These are phyloP conservation scores for Rafetus swinhoei DNA, from an alignment of 2,113 vertebrate species.

Conservation along the genomic window DNA sequence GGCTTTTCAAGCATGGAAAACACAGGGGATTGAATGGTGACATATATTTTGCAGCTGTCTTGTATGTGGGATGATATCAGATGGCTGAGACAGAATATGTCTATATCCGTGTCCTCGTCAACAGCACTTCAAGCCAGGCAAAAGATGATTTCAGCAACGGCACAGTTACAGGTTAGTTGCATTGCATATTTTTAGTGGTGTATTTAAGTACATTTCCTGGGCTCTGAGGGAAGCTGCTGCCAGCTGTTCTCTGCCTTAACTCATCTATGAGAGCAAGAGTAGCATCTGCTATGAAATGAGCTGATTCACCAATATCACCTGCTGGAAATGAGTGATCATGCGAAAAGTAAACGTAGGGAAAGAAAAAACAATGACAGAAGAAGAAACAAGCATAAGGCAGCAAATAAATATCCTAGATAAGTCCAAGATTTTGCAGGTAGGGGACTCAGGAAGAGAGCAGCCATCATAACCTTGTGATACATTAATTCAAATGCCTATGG, in stretches of 20 bases:
- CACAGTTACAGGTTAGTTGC: slow-evolving; percentile 91
- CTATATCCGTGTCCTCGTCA: slow-evolving; percentile 92
- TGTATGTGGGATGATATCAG: slow-evolving; percentile 99
- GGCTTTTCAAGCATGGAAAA: slow-evolving; percentile 16
- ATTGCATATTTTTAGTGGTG: neutral
- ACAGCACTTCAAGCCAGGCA: slow-evolving; percentile 92
- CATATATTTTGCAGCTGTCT: slow-evolving; percentile 87
- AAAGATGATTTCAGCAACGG: slow-evolving; percentile 94
- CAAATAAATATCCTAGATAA: slow-evolving; percentile 7
- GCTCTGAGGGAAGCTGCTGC: neutral
- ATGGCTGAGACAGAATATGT: slow-evolving; percentile 93
- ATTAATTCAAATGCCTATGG: neutral
- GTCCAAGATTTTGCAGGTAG: neutral
- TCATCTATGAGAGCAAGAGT: neutral
- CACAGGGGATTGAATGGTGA: neutral
- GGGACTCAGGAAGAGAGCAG: neutral
- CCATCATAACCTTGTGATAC: slow-evolving; percentile 24
- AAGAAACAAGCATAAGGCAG: slow-evolving; percentile 24
- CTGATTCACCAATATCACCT: neutral
- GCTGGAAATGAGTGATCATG: neutral
- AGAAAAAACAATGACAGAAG: neutral
- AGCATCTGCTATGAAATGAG: neutral
- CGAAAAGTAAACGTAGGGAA: neutral
- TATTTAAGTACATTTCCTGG: neutral
- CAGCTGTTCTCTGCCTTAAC: slow-evolving; percentile 1